phyloP scores from a whole-genome alignment of 2,888 invertebrate genomes.

The Artemia sp. region DNA sequence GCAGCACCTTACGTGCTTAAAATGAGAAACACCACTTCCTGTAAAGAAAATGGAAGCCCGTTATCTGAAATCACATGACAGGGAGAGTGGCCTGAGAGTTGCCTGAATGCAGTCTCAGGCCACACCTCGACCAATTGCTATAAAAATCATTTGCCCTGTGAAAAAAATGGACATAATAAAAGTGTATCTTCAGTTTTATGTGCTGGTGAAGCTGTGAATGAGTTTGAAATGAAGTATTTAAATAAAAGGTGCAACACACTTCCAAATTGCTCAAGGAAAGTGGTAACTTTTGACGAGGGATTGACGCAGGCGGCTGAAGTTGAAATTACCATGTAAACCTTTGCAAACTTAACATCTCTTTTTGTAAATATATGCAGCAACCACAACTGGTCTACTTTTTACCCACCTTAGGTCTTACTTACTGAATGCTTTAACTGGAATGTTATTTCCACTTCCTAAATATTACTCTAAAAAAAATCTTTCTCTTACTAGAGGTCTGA shows the following conservation, averaged over 20 bases:
- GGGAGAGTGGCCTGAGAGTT: conserved; percentile 10
- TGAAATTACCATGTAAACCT: background rate
- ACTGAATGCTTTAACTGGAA: too few species aligned
- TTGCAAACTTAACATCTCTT: too few species aligned
- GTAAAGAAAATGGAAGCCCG: conserved; percentile 9
- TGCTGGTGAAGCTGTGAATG: background rate
- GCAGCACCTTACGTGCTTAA: background rate
- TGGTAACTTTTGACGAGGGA: background rate
- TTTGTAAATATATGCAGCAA: too few species aligned
- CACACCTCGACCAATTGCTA: background rate
- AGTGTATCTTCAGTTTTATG: background rate
- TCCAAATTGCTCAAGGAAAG: conserved; percentile 9
- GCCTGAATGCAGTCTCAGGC: background rate
- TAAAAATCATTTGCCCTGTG: background rate
- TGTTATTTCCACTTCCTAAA: too few species aligned
- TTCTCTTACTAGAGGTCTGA: too few species aligned
- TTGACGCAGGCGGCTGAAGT: background rate
- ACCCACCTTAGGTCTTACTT: too few species aligned
- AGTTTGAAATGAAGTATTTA: conserved; percentile 1
- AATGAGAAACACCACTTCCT: background rate
- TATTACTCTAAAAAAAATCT: too few species aligned
- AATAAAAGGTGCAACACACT: background rate
- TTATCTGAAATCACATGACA: background rate
- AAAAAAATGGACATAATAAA: background rate
- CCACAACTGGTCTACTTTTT: too few species aligned